Conservation (phyloP, 2,888 invertebrate genomes). For the Mechanitis mazaeus region DNA sequence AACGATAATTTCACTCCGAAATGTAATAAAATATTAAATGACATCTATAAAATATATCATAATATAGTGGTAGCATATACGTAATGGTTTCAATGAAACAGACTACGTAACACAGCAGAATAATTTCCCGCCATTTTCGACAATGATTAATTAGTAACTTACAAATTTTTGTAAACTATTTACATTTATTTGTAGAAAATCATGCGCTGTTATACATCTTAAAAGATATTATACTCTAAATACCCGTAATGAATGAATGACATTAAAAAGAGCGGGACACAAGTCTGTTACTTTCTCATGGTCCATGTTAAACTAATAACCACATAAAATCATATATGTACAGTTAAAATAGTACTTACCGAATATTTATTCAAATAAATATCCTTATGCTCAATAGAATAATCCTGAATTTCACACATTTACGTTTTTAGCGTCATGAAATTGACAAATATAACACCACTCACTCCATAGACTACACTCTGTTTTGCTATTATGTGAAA, state of each 20-base stretch:
- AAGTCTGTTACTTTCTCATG: constrained; percentile 65
- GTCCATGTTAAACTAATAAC: constrained; percentile 35
- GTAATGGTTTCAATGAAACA: constrained; percentile 19
- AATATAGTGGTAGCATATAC: constrained; percentile 3
- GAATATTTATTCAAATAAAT: constrained; percentile 80
- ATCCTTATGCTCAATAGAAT: constrained; percentile 81
- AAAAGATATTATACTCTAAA: constrained; percentile 14
- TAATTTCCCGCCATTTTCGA: constrained; percentile 61
- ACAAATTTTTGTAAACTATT: background rate
- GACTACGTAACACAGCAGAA: constrained; percentile 27
- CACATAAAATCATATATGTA: constrained; percentile 30
- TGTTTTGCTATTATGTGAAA: constrained; percentile 73
- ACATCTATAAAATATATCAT: background rate
- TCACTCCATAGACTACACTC: constrained; percentile 74
- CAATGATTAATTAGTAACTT: constrained; percentile 9
- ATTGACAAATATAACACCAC: constrained; percentile 75
- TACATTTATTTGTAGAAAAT: background rate
- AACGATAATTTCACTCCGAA: constrained; percentile 5
- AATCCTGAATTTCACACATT: constrained; percentile 84
- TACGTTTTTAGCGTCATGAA: constrained; percentile 71
- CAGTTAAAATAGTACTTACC: constrained; percentile 72
- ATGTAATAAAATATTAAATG: background rate
- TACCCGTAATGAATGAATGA: constrained; percentile 43
- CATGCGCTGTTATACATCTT: constrained; percentile 3
- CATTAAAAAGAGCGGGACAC: constrained; percentile 75